Base-by-base conservation (phyloP, 35 echinoderm and acorn worm genomes). In the Holothuria glaberrima region DNA sequence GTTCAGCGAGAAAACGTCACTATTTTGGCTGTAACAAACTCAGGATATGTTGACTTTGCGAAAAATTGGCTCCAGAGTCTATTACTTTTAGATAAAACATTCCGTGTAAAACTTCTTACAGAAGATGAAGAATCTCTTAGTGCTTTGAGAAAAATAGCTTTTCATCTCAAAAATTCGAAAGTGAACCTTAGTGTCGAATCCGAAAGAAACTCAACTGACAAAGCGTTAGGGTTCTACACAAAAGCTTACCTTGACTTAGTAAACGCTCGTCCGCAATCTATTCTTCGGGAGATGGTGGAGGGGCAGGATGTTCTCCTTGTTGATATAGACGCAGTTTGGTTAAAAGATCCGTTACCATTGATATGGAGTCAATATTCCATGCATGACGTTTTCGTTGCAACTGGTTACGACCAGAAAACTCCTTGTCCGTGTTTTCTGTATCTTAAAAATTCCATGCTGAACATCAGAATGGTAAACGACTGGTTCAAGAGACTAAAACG, bases 341-440 rank as follows among this genome's bases (percentile, higher is more conserved):
- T 91, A 59, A 91, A 71, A 91, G 80, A 91, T 50, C 90, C 90
- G 13, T 22, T 91, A 24, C 90, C 90, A 30, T 66, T 91, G 10
- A 91, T 86, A 14, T 59, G 76, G 35, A 31, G 63, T 30, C 41
- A 2, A 10, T 85, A 85, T 64, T 52, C 31, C 45, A 68, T 18
- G 12, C 71, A 71, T 56, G 90, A 91, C 27, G 32, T 91, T 25
- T 86, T 75, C 54, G 90, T 91, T n/a, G 90, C 90, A 0, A 80
- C 33, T 19, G 90, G 90, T 41, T 34, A 85, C 48, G 90, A 81
- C 45, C 54, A 64, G 4, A 91, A n/a, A 50, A 86, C 80, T 5
- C 77, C 90, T 10, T 91, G 90, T 67, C 90, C 90, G 9, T 91
- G 90, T 56, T 91, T 91, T 30, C 46, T 91, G 34, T 91, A 84